A percentile compares a stretch with the other conserved stretches of the same genome.
Conservation (phyloP, 2,888 invertebrate genomes). For the Drosophila paranaensis region DNA sequence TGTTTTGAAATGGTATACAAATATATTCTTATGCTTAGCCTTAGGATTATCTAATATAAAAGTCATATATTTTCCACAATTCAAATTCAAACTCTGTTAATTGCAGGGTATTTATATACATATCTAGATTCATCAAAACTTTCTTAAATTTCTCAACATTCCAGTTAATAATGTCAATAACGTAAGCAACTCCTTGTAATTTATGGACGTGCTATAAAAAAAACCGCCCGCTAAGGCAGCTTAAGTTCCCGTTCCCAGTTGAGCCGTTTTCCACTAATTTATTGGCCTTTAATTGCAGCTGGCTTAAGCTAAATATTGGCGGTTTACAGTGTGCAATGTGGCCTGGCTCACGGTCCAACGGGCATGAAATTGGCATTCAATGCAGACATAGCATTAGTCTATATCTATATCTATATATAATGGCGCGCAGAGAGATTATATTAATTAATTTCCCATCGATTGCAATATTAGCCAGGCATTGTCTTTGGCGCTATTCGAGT, state of each 20-base stretch:
- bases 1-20: background rate
- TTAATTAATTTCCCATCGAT: constrained; percentile 74
- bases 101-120: background rate
- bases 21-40: too few species aligned
- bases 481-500: constrained; percentile 47
- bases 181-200: background rate
- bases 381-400: constrained; percentile 36
- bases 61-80: too few species aligned
- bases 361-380: constrained; percentile 52
- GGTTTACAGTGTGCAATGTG: constrained; percentile 46
- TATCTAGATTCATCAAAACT: background rate
- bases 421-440: constrained; percentile 56
- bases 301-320: constrained; percentile 58
- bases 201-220: constrained; percentile 21
- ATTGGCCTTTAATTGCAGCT: constrained; percentile 57
- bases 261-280: constrained; percentile 49
- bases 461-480: constrained; percentile 45
- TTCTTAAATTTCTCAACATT: background rate
- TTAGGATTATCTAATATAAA: too few species aligned
- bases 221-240: constrained; percentile 14
- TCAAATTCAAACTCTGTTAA: too few species aligned
- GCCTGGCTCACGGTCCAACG: constrained; percentile 19
- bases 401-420: constrained; percentile 4
- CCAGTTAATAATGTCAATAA: background rate
- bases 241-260: constrained; percentile 13